These are phyloP conservation scores for Parnassius glacialis DNA, from an alignment of 2,888 invertebrate genomes.

Conservation along the genomic window DNA sequence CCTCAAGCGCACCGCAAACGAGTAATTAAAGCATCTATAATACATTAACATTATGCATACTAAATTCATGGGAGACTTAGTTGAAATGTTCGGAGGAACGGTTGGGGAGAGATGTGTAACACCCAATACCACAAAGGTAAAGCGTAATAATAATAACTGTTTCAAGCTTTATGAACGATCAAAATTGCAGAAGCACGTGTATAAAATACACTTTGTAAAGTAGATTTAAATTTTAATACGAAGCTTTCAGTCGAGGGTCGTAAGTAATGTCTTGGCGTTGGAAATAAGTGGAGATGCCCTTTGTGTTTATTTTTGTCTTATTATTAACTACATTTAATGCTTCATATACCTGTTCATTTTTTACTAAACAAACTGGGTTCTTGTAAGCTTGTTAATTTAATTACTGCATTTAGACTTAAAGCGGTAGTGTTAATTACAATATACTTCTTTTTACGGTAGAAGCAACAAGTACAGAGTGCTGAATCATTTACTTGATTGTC, in stretches of 20 bases:
- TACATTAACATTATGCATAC: slow-evolving; percentile 75
- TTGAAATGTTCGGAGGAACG: slow-evolving; percentile 61
- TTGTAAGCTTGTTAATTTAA: neutral
- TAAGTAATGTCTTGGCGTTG: slow-evolving; percentile 73
- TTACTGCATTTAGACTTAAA: neutral
- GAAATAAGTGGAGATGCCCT: slow-evolving; percentile 63
- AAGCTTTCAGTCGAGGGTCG: slow-evolving; percentile 77
- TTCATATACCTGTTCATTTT: too few species aligned
- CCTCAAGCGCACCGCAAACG: slow-evolving; percentile 69
- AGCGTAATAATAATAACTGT: slow-evolving; percentile 77
- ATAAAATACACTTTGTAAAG: slow-evolving; percentile 81
- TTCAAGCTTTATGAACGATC: slow-evolving; percentile 78
- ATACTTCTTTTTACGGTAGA: too few species aligned
- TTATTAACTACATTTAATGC: neutral
- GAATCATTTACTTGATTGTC: too few species aligned
- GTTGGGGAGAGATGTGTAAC: slow-evolving; percentile 68
- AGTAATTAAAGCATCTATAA: slow-evolving; percentile 77
- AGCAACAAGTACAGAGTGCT: too few species aligned
- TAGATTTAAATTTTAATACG: slow-evolving; percentile 82
- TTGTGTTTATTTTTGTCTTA: slow-evolving; percentile 24
- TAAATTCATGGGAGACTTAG: slow-evolving; percentile 69
- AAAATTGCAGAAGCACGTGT: slow-evolving; percentile 79
- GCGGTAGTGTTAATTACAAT: neutral
- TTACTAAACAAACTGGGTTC: neutral
- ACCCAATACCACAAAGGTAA: slow-evolving; percentile 76